Evolutionary conservation across 2,888 invertebrate genomes (phyloP), one percentile per base, ranked within the genome.

Genomic region (Philhelius pedissequus): DNA sequence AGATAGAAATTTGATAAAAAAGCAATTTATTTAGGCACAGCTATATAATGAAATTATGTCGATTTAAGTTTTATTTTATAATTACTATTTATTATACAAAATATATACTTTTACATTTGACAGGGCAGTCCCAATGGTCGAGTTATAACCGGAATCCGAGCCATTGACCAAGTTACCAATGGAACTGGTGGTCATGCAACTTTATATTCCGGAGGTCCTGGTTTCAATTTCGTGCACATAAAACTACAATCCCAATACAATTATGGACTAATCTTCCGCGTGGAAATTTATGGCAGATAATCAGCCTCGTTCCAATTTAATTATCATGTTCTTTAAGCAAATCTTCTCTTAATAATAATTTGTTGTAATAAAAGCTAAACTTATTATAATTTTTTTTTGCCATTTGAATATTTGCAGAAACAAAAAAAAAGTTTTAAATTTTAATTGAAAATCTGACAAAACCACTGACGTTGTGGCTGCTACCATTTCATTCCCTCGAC

Each of bases 221-320:
- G 90, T 38, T 90, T 90, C 73, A 90, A 90, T 87, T 90, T 89
- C 87, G 90, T 90, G n/a, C 87, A 89, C 80, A 88, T 90, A 77
- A 90, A 90, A 86, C 86, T 90, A 32, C 90, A 90, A 81, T 90
- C 90, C 35, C 90, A 90, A 86, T 90, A 90, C 86, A 90, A 89
- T 81, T 89, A 90, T 43, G 90, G 90, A 56, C 80, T 90, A 48
- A 40, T 77, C 15, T 81, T 76, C 32, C 81, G 81, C 8, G 89
- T 90, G 77, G 90, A 90, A 87, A 90, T 90, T 75, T 90, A 90
- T 86, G 90, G 90, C 70, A 79, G 78, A 68, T 86, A 80, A 73
- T 11, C n/a, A n/a, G n/a, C n/a, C n/a, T n/a, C n/a, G n/a, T n/a
- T n/a, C n/a, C n/a, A n/a, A n/a, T n/a, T n/a, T n/a, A n/a, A n/a